phyloP scores from a whole-genome alignment of 1,140 invertebrate genomes.

The Pseudoatta argentina region DNA sequence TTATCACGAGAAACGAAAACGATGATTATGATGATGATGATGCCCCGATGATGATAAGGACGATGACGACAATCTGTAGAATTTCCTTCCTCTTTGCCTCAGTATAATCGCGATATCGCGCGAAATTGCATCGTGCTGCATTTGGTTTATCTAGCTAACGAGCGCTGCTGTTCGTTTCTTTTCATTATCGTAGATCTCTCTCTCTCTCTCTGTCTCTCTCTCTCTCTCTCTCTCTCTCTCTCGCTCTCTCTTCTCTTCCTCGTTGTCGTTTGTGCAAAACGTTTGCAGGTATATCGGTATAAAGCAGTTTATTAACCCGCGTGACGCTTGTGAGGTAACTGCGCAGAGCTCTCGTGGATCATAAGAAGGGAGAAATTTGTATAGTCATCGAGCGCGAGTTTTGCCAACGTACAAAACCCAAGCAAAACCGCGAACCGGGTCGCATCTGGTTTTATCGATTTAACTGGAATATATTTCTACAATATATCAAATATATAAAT shows the following conservation, averaged over 20 bases:
- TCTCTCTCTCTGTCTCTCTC: background rate
- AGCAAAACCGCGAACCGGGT: conserved; percentile 22
- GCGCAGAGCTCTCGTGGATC: conserved; percentile 7
- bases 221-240: background rate
- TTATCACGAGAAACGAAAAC: background rate
- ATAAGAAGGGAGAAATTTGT: conserved; percentile 42
- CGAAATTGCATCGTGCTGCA: conserved; percentile 33
- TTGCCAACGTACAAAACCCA: conserved; percentile 31
- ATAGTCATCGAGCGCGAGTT: conserved; percentile 28
- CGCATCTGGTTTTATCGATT: conserved; percentile 32
- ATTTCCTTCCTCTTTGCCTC: background rate
- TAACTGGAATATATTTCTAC: conserved; percentile 8
- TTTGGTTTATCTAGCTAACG: conserved; percentile 44
- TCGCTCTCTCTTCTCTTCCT: background rate
- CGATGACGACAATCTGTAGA: conserved; percentile 8
- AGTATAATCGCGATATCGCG: conserved; percentile 38
- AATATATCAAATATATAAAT: conserved; percentile 11
- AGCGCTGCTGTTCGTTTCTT: conserved; percentile 38
- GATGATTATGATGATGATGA: background rate
- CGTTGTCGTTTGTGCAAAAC: conserved; percentile 40
- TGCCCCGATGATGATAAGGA: background rate
- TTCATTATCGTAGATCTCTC: conserved; percentile 33
- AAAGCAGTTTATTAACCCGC: conserved; percentile 57
- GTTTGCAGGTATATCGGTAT: conserved; percentile 39
- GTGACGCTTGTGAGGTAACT: conserved; percentile 18